These are phyloP conservation scores for Drosophila pectinifera DNA, from an alignment of 1,140 invertebrate genomes.

Conservation along the genomic window DNA sequence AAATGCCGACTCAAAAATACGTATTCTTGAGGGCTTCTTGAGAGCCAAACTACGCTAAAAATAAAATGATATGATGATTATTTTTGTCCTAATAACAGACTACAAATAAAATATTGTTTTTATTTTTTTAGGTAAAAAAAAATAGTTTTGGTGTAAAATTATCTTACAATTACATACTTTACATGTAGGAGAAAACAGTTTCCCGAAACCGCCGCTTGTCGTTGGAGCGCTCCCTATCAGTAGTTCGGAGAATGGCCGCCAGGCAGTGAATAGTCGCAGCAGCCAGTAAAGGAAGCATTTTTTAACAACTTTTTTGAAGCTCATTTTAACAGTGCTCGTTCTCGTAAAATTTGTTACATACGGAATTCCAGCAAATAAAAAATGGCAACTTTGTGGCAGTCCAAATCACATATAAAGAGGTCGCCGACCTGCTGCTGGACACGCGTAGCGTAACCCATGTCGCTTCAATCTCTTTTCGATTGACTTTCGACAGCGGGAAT, in stretches of 20 bases:
- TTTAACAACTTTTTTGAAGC: neutral
- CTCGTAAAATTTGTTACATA: neutral
- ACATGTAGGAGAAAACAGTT: neutral
- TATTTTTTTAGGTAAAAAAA: no score
- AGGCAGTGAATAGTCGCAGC: neutral
- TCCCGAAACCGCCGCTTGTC: neutral
- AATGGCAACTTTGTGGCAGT: neutral
- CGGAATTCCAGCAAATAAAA: neutral
- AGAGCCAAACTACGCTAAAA: no score
- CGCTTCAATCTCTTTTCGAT: constrained; percentile 8
- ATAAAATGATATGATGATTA: no score
- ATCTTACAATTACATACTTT: neutral
- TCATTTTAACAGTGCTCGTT: neutral
- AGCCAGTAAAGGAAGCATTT: neutral
- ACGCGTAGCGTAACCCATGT: neutral
- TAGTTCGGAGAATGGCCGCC: neutral
- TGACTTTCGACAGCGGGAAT: constrained; percentile 20
- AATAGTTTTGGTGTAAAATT: neutral
- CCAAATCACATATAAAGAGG: neutral
- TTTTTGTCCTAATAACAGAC: constrained; percentile 12
- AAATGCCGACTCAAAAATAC: no score
- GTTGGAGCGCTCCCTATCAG: neutral
- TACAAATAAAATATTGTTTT: constrained; percentile 3
- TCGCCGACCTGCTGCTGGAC: constrained; percentile 8
- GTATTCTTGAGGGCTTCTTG: no score